These are phyloP conservation scores for Alsophila aescularia DNA, from an alignment of 2,888 invertebrate species.

Conservation along the genomic window DNA sequence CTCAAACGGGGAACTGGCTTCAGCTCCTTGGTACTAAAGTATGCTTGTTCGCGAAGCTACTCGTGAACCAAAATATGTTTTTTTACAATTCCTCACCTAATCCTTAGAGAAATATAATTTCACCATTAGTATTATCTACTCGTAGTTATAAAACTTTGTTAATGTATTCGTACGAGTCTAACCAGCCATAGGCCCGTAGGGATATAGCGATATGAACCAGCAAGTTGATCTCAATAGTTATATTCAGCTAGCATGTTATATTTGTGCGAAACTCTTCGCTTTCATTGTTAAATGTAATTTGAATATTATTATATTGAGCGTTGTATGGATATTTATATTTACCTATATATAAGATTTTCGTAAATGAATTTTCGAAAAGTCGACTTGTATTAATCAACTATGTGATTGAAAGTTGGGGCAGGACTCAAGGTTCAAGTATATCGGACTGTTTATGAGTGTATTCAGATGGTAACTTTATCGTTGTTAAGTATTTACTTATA, in stretches of 20 bases:
- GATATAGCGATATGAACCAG: constrained; percentile 51
- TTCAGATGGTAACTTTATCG: constrained; percentile 68
- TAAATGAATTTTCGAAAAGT: constrained; percentile 59
- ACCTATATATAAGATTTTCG: constrained; percentile 55
- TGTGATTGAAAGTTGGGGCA: constrained; percentile 49
- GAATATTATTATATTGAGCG: constrained; percentile 63
- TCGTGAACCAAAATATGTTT: constrained; percentile 24
- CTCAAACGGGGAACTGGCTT: constrained; percentile 14
- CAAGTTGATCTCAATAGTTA: constrained; percentile 51
- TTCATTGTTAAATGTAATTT: constrained; percentile 78
- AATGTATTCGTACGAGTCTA: constrained; percentile 70
- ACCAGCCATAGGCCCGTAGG: constrained; percentile 79
- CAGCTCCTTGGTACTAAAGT: constrained; percentile 2
- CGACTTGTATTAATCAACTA: constrained; percentile 37
- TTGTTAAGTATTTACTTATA: constrained; percentile 73
- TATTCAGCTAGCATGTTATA: constrained; percentile 54
- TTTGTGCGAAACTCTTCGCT: constrained; percentile 67
- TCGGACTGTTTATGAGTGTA: constrained; percentile 62
- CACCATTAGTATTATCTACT: constrained; percentile 51
- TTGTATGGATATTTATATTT: constrained; percentile 56
- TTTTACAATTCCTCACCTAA: constrained; percentile 41
- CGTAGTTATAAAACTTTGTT: constrained; percentile 40
- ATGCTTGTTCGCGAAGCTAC: constrained; percentile 4
- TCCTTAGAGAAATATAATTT: constrained; percentile 36
- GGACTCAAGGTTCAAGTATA: constrained; percentile 56